Evolutionary conservation across 2,888 invertebrate genomes (phyloP), one percentile per base, ranked within the genome.

Genomic region (Eilema griseolum): DNA sequence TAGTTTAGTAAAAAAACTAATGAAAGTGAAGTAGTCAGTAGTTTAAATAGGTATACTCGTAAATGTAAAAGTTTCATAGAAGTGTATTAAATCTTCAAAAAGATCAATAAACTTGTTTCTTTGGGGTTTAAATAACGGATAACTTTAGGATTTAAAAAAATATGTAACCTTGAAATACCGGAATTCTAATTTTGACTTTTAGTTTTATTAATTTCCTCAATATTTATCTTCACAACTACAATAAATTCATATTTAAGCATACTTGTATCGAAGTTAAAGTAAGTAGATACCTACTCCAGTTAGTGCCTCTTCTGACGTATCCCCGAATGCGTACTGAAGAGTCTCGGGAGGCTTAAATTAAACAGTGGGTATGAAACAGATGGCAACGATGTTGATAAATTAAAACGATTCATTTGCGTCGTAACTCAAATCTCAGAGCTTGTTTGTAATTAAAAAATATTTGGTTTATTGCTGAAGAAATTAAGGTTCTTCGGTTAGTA

Each of bases 351-450:
- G 72, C 52, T 66, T 69, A 63, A 72, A 72, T 72, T 72, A 72
- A 72, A 69, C 66, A 65, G 63, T 69, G 69, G 66, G 72, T 61
- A 72, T 56, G 69, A 72, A 69, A 66, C 69, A 72, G 72, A 69
- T 72, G 72, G 72, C 59, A 72, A 69, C 59, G 72, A 72, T 66
- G 69, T 69, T 69, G 66, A 72, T 72, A 69, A 72, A 72, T 72
- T 69, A 52, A 52, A 72, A 52, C 31, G 69, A 66, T 72, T 72
- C 61, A 71, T 69, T 72, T 23, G 60, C 10, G 59, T 63, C 66
- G 66, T 72, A 63, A 72, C 62, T 69, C 46, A 66, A 72, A 66
- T 33, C 41, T 59, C 26, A 65, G 31, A 60, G 37, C 37, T 60
- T 69, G 41, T 65, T 69, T 64, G 28, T 46, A 41, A 37, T 20